Base-by-base conservation (phyloP, 2,797 vertebrate genomes). In the Tapera naevia region DNA sequence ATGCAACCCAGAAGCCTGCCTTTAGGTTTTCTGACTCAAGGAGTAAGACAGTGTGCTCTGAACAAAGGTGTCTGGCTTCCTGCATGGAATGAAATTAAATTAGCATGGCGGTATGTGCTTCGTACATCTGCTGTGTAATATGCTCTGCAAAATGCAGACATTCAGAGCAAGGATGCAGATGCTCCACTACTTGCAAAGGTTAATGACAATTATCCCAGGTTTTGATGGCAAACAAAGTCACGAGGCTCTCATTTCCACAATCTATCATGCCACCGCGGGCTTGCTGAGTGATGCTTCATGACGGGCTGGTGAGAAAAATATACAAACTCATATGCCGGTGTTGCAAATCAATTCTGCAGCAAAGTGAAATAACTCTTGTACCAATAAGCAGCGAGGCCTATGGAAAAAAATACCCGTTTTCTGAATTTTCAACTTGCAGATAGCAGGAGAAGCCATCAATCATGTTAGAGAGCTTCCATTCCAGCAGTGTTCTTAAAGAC, bases 381-480 rank as follows among this genome's bases (percentile, higher is more conserved):
- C 96, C 98, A 98, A 98, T 96, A 98, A 98, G 97, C 91, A 94
- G 85, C 3, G 54, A 97, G 97, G 96, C 97, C 96, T 97, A 86
- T 39, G 94, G 91, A 86, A 48, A 45, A 53, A 96, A 97, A 97
- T 96, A 97, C 97, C 97, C 51, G 4, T 96, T 97, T 97, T 97
- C 96, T 95, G 95, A 97, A 98, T 98, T 98, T 98, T 97, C 98
- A 94, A 96, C 98, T 98, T 98, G 98, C 98, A 98, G 98, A 98
- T 98, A 98, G 98, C 98, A 98, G 98, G 97, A 98, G 98, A 98
- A 98, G 97, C 98, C 98, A 99, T 99, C 98, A 98, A 99, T 99
- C 99, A 99, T 97, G 97, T 94, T 89, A 81, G 97, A 98, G 98
- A 97, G 97, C 88, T 98, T 98, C 98, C 95, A 97, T 98, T 98